phyloP scores from a whole-genome alignment of 2,888 invertebrate genomes.

The Uloborus plumipes region DNA sequence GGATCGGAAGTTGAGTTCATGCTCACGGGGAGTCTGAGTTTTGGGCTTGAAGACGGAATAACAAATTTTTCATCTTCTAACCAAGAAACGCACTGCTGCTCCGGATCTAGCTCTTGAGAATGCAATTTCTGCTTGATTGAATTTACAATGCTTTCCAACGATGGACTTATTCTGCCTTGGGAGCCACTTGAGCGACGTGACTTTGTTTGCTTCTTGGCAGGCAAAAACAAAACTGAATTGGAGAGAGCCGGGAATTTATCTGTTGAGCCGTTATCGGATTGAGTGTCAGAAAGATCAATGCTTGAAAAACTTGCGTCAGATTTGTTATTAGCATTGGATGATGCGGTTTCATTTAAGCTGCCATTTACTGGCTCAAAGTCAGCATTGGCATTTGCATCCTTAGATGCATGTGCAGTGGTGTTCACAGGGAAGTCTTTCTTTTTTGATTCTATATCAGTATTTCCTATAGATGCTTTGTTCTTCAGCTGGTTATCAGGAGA shows the following conservation, averaged over 20 bases:
- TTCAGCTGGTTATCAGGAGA: not conserved
- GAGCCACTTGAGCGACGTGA: not conserved
- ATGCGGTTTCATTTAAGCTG: too few species aligned
- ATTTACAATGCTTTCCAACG: conserved; percentile 15
- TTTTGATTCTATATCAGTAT: not conserved
- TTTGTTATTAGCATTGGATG: too few species aligned
- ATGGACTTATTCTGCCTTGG: conserved; percentile 14
- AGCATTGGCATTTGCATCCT: too few species aligned
- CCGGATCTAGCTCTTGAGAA: not conserved
- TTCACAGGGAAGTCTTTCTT: not conserved
- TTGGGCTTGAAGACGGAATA: conserved; percentile 13
- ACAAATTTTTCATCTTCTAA: conserved; percentile 47
- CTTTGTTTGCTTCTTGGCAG: not conserved
- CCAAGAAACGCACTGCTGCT: conserved; percentile 1
- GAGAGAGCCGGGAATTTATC: not conserved
- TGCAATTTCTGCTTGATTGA: conserved; percentile 19
- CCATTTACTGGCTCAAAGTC: too few species aligned
- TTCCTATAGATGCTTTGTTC: not conserved
- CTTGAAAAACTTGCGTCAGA: too few species aligned
- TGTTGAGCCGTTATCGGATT: too few species aligned
- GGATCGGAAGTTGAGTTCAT: too few species aligned
- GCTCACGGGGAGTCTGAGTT: not conserved
- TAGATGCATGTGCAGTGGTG: too few species aligned
- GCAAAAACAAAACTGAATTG: not conserved
- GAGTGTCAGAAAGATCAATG: too few species aligned